phyloP scores from a whole-genome alignment of 1,140 invertebrate genomes.

The Drosophila erecta region DNA sequence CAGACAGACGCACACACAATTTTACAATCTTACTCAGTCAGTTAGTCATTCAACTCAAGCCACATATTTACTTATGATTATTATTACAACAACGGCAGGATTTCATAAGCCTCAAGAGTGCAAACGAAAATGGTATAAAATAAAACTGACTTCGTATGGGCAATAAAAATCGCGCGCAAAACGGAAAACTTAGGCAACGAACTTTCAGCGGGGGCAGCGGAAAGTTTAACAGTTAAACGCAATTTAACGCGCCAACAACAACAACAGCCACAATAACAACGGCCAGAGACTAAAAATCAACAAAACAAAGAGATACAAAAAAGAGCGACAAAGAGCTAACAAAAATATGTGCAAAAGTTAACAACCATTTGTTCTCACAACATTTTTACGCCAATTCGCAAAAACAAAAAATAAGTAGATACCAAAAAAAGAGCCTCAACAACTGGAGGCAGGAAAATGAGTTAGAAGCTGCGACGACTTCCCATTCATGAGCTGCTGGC shows the following conservation, averaged over 20 bases:
- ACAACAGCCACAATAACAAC: conserved; percentile 4
- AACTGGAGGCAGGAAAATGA: conserved; percentile 63
- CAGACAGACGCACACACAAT: conserved; percentile 5
- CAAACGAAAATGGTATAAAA: conserved; percentile 40
- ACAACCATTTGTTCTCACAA: conserved; percentile 82
- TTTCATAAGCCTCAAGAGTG: conserved; percentile 40
- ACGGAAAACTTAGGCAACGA: conserved; percentile 72
- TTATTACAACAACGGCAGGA: conserved; percentile 33
- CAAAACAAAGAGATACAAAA: conserved; percentile 24
- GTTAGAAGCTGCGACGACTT: conserved; percentile 74
- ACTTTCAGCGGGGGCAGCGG: conserved; percentile 49
- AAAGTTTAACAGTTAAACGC: conserved; percentile 68
- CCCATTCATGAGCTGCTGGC: conserved; percentile 78
- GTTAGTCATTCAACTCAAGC: conserved; percentile 31
- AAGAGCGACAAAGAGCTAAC: conserved; percentile 22
- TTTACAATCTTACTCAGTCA: conserved; percentile 4
- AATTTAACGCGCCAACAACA: conserved; percentile 66
- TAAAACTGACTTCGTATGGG: conserved; percentile 27
- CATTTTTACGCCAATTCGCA: conserved; percentile 82
- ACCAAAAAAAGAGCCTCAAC: conserved; percentile 33
- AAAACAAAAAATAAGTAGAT: conserved; percentile 22
- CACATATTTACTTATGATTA: conserved; percentile 54
- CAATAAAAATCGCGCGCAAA: conserved; percentile 64
- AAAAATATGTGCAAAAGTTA: conserved; percentile 74
- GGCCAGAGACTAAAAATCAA: conserved; percentile 58